phyloP scores from a whole-genome alignment of 2,888 invertebrate genomes.

The Epistrophe grossulariae region DNA sequence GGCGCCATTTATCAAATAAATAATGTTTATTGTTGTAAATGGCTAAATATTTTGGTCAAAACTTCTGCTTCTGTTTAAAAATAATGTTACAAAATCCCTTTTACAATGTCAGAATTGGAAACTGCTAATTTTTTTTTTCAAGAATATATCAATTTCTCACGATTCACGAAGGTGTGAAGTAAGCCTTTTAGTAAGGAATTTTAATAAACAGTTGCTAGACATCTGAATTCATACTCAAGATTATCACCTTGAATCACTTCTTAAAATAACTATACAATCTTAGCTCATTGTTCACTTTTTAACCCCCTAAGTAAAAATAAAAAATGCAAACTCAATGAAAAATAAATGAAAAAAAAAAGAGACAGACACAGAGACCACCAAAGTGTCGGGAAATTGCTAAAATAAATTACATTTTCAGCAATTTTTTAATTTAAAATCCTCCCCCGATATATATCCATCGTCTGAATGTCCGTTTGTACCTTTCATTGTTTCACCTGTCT shows the following conservation, averaged over 20 bases:
- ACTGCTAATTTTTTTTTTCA: too few species aligned
- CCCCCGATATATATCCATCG: slow-evolving; percentile 50
- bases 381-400: slow-evolving; percentile 64
- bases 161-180: too few species aligned
- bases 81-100: too few species aligned
- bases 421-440: slow-evolving; percentile 76
- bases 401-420: slow-evolving; percentile 73
- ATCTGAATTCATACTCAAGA: too few species aligned
- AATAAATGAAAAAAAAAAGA: slow-evolving; percentile 5
- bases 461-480: slow-evolving; percentile 45
- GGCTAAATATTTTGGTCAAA: too few species aligned
- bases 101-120: too few species aligned
- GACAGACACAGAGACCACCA: slow-evolving; percentile 11
- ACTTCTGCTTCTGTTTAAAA: too few species aligned
- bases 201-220: too few species aligned
- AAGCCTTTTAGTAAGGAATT: too few species aligned
- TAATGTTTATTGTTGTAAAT: too few species aligned
- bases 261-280: not conserved
- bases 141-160: too few species aligned
- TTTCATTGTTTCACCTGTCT: slow-evolving; percentile 71
- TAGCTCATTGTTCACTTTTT: not conserved
- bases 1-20: not conserved
- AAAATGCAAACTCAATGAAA: not conserved
- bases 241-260: not conserved
- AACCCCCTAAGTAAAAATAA: not conserved